These are phyloP conservation scores for Parthenolecanium corni DNA, from an alignment of 2,888 invertebrate species.

Conservation along the genomic window DNA sequence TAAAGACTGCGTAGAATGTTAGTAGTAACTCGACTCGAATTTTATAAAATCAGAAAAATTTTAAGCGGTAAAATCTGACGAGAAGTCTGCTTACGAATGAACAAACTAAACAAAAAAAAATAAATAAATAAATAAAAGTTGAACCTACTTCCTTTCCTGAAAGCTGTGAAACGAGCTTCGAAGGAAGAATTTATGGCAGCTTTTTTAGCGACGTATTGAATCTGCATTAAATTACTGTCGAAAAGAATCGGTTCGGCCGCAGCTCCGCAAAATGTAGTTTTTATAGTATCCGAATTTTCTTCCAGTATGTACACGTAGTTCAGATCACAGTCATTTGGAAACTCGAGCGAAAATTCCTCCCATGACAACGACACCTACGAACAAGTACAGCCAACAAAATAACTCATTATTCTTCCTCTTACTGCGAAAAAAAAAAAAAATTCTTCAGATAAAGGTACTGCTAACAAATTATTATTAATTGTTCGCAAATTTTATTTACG, in stretches of 20 bases:
- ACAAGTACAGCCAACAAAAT: neutral
- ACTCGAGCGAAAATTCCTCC: constrained; percentile 50
- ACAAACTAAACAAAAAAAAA: no score
- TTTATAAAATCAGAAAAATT: no score
- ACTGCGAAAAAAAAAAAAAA: no score
- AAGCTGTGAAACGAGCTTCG: constrained; percentile 62
- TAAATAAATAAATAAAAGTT: no score
- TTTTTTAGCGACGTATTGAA: constrained; percentile 59
- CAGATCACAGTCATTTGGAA: constrained; percentile 64
- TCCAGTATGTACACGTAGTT: constrained; percentile 66
- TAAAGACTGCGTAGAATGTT: no score
- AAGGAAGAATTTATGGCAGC: constrained; percentile 53
- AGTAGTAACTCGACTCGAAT: no score
- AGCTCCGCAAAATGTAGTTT: constrained; percentile 66
- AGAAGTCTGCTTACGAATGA: no score
- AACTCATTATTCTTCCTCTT: no score
- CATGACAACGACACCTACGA: constrained; percentile 44
- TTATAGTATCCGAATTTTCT: constrained; percentile 48
- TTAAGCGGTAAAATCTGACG: no score
- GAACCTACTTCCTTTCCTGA: constrained; percentile 40
- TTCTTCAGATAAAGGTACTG: no score
- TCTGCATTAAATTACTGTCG: constrained; percentile 54
- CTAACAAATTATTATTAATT: no score
- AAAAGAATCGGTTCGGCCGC: constrained; percentile 66
- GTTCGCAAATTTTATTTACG: no score